Conservation (phyloP, 2,113 vertebrate genomes). For the Mesembrinibis cayennensis region DNA sequence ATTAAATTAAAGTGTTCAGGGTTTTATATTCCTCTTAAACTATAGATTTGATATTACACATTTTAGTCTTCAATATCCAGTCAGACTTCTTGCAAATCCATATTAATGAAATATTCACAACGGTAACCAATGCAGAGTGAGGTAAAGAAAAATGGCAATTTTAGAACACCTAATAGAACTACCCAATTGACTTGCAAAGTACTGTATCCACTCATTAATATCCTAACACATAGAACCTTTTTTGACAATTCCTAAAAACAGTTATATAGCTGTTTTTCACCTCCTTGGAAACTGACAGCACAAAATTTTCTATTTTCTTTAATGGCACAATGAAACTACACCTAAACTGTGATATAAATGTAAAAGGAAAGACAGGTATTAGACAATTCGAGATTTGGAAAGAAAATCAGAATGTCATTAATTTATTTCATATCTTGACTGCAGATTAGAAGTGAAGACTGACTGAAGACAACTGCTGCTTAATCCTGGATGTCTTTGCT, state of each 20-base stretch:
- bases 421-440: conserved; percentile 32
- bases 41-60: neutral
- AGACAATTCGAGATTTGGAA: conserved; percentile 1
- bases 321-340: neutral
- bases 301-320: neutral
- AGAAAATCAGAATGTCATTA: conserved; percentile 13
- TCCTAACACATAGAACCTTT: neutral
- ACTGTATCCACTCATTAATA: neutral
- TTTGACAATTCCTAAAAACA: neutral
- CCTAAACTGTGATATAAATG: neutral
- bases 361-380: neutral
- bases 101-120: conserved; percentile 52
- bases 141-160: conserved; percentile 42
- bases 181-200: conserved; percentile 11
- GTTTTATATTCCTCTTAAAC: conserved; percentile 49
- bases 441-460: conserved; percentile 53
- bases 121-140: neutral
- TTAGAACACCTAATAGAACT: conserved; percentile 2
- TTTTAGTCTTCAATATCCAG: conserved; percentile 30
- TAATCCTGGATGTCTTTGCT: conserved; percentile 66
- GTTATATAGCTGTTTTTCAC: neutral
- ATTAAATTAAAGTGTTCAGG: conserved; percentile 51
- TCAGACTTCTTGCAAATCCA: conserved; percentile 48
- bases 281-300: neutral
- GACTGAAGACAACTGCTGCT: conserved; percentile 66